A percentile compares a stretch with the other conserved stretches of the same genome.
Evolutionary conservation across 2,797 vertebrate genomes (phyloP).

Genomic region (Helarctos malayanus): DNA sequence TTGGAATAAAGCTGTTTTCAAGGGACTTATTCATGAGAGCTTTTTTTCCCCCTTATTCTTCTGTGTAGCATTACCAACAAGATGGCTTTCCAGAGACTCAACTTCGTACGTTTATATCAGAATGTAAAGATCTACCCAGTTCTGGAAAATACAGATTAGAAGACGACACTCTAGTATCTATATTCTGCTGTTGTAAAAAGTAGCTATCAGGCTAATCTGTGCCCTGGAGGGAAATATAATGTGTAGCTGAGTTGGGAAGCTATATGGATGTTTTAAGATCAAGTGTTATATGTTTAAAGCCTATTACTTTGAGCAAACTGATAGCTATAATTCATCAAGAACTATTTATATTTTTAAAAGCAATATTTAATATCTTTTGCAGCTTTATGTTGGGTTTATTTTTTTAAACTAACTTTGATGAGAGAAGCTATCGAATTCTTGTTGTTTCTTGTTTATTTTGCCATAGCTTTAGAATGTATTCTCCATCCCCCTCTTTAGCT

Average conservation of each 20-base stretch:
- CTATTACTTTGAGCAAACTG: constrained; percentile 24
- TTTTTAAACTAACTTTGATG: background rate
- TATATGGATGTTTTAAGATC: background rate
- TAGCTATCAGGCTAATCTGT: constrained; percentile 76
- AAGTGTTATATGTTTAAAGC: background rate
- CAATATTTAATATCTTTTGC: constrained; percentile 27
- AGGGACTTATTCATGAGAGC: background rate
- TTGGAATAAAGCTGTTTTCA: constrained; percentile 31
- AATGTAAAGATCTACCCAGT: constrained; percentile 93
- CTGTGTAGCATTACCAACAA: constrained; percentile 93
- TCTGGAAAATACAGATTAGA: constrained; percentile 93
- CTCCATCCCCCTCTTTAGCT: background rate
- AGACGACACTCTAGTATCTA: constrained; percentile 86
- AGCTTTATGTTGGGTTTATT: constrained; percentile 10
- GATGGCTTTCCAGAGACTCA: constrained; percentile 92
- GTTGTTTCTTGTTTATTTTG: background rate
- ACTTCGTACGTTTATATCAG: constrained; percentile 93
- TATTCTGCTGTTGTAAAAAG: constrained; percentile 90
- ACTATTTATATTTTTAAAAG: constrained; percentile 56
- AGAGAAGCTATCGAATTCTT: background rate
- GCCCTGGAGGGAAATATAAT: background rate
- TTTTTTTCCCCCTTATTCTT: background rate
- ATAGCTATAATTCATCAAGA: background rate
- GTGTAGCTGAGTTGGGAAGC: background rate
- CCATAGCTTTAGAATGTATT: background rate